phyloP scores from a whole-genome alignment of 2,888 invertebrate genomes.

The Cantharis lateralis region DNA sequence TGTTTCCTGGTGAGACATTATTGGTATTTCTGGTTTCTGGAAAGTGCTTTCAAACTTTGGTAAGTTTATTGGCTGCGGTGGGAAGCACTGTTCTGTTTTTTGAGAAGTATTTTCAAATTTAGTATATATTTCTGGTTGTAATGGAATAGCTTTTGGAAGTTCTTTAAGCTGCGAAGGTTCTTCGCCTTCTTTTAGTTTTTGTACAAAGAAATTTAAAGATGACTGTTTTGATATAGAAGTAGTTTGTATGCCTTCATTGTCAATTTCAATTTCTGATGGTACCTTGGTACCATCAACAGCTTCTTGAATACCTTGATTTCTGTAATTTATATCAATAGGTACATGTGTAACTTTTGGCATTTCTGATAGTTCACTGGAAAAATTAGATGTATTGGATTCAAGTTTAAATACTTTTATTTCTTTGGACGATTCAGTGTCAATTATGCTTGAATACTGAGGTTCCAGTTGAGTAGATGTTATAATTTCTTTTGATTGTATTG shows the following conservation, averaged over 20 bases:
- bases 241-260: constrained; percentile 57
- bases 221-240: constrained; percentile 67
- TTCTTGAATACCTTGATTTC: constrained; percentile 2
- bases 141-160: constrained; percentile 44
- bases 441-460: constrained; percentile 40
- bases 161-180: constrained; percentile 53
- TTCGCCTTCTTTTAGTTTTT: constrained; percentile 62
- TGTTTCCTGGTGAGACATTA: constrained; percentile 27
- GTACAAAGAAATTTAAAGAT: constrained; percentile 70
- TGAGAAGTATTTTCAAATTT: constrained; percentile 53
- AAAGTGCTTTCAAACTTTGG: neutral
- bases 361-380: constrained; percentile 9
- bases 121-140: constrained; percentile 53
- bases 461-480: constrained; percentile 33
- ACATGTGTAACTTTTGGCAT: constrained; percentile 19
- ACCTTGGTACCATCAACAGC: neutral
- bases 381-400: constrained; percentile 49
- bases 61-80: neutral
- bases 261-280: constrained; percentile 32
- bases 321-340: constrained; percentile 38
- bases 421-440: constrained; percentile 49
- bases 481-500: constrained; percentile 36
- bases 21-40: neutral
- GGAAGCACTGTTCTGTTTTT: constrained; percentile 41
- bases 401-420: constrained; percentile 51